A percentile compares a stretch with the other conserved stretches of the same genome.
phyloP scores from a whole-genome alignment of 2,888 invertebrate genomes.

The Pantelozetes paolii region DNA sequence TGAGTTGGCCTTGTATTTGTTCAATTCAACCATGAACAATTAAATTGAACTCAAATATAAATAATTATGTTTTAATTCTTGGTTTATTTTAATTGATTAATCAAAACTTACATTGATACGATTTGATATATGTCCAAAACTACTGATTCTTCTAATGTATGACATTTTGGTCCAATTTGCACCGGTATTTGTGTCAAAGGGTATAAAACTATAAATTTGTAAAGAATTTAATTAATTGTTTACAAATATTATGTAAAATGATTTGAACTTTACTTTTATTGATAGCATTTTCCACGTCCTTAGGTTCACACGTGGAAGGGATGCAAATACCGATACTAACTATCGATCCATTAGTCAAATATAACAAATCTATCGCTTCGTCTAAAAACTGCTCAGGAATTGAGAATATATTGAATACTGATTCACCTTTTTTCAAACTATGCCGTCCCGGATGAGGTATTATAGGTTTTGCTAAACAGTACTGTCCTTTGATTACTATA shows the following conservation, averaged over 20 bases:
- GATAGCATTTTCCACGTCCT: conserved; percentile 24
- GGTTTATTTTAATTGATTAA: neutral
- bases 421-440: neutral
- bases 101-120: conserved; percentile 30
- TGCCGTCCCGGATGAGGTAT: conserved; percentile 35
- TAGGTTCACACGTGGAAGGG: conserved; percentile 32
- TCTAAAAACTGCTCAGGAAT: conserved; percentile 24
- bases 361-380: conserved; percentile 23
- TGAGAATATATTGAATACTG: neutral
- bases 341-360: conserved; percentile 36
- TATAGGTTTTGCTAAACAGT: conserved; percentile 36
- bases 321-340: conserved; percentile 37
- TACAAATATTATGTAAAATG: neutral
- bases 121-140: conserved; percentile 30
- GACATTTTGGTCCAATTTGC: conserved; percentile 29
- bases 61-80: too few species aligned
- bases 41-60: too few species aligned
- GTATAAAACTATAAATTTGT: conserved; percentile 33
- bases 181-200: conserved; percentile 29
- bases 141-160: neutral
- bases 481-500: conserved; percentile 32
- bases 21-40: too few species aligned
- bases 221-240: neutral
- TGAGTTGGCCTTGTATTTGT: too few species aligned
- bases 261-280: conserved; percentile 26